Evolutionary conservation across 1,140 invertebrate species (phyloP).

Genomic region (Charaxes varanes): DNA sequence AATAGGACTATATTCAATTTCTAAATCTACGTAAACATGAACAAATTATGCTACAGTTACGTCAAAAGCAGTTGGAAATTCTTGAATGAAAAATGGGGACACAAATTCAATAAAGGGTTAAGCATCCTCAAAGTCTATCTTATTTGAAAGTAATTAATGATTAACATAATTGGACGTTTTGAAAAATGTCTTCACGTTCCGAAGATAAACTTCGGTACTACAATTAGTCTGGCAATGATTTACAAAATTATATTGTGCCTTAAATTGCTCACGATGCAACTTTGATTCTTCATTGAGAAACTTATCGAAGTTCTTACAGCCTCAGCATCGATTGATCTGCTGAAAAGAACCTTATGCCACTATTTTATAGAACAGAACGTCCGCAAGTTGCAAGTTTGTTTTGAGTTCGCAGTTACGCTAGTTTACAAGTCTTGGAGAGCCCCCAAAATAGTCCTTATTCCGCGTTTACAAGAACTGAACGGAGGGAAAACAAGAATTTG

Average conservation of each 20-base stretch:
- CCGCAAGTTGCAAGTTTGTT: conserved; percentile 6
- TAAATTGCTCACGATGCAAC: conserved; percentile 13
- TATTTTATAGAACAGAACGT: not conserved
- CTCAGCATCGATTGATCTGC: too few relatives aligned
- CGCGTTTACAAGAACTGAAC: conserved; percentile 13
- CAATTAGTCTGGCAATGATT: conserved; percentile 16
- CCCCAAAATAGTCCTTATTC: conserved; percentile 16
- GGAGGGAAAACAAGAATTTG: conserved; percentile 16
- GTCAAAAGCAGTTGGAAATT: too few relatives aligned
- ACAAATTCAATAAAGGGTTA: too few relatives aligned
- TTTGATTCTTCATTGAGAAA: conserved; percentile 18
- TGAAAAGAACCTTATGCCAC: not conserved
- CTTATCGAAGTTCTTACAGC: conserved; percentile 8
- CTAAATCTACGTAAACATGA: too few relatives aligned
- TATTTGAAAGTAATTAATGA: too few relatives aligned
- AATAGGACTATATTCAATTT: too few relatives aligned
- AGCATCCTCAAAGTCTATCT: too few relatives aligned
- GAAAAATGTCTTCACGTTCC: not conserved
- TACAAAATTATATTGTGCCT: conserved; percentile 16
- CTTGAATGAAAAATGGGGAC: too few relatives aligned
- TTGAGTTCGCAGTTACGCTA: conserved; percentile 11
- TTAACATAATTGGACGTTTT: not conserved
- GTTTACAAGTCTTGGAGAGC: conserved; percentile 9
- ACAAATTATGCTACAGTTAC: too few relatives aligned
- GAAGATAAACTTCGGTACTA: conserved; percentile 1